Evolutionary conservation across 1,140 invertebrate genomes (phyloP), one percentile per base, ranked within the genome.

Genomic region (Ostrea edulis): DNA sequence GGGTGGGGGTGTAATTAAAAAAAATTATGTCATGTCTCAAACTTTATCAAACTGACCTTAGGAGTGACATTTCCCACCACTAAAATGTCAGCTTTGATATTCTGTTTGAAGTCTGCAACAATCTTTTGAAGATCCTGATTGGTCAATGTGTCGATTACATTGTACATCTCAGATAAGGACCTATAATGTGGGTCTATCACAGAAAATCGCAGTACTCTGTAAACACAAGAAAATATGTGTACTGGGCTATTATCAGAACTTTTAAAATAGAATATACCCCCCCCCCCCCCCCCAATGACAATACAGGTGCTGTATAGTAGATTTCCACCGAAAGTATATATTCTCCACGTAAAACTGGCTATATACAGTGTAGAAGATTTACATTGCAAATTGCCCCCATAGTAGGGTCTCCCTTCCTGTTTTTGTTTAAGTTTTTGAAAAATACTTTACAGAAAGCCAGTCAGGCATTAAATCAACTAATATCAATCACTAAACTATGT

Each of bases 181-280:
- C 65, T 86, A 22, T 85, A 85, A 22, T 62, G n/a, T 2, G 90
- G 89, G 14, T 90, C 88, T 44, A 89, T 86, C n/a, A 92, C 86
- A 35, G 92, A 84, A 53, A 89, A 89, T 55, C 89, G 85, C 20
- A 92, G 25, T n/a, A 87, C 85, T 58, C 92, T 92, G 87, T 55
- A 90, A 89, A 77, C 35, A 77, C 7, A 77, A 77, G 14, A 4
- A 25, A 35, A 22, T 4, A 29, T 62, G 17, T 62, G 58, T 44
- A 44, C 35, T 2, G 35, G 35, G 1, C 2, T 44, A 44, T 44
- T 44, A 44, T 2, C 35, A 44, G 35, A 44, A 44, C 12, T 62
- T 9, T n/a, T 62, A 14, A 11, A 62, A 62, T 62, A 62, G 17
- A 62, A 14, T 14, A 44, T 44, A 44, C 5, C 35, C 35, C n/a